Evolutionary conservation across 2,113 vertebrate genomes (phyloP), one percentile per base, ranked within the genome.

Genomic region (Chloebia gouldiae): DNA sequence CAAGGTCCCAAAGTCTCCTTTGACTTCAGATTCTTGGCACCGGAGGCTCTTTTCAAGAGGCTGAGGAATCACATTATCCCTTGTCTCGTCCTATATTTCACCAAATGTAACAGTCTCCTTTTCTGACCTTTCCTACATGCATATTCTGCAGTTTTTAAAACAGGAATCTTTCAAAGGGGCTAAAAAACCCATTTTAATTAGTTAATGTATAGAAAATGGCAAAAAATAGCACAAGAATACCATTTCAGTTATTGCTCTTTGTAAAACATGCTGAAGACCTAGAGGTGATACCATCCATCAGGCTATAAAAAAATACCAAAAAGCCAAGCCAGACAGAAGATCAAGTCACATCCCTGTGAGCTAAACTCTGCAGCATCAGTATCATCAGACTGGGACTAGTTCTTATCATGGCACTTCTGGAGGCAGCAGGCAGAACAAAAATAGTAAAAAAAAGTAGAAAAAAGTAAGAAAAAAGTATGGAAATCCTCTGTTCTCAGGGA

Each of bases 11-110:
- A 51, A 79, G 81, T 66, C 72, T 86, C 84, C 42, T 93, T 87
- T 82, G 84, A 91, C 75, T 96, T 88, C 78, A 37, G 65, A 89
- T 54, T 95, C 79, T 89, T 92, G 78, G 89, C 84, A 95, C 84
- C 25, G 28, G 44, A 75, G 13, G 37, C 45, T 84, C 56, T 56
- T 93, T 93, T 81, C 47, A 88, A 87, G 61, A 60, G 86, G 40
- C 33, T 37, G 44, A 84, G 50, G 81, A 89, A 91, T 64, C 86
- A 75, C 61, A n/a, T 85, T 86, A 89, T 95, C 70, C 83, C 68
- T 91, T 91, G 83, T 90, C 80, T 95, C 49, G n/a, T 85, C 75
- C 81, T 61, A 14, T 75, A n/a, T 86, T 90, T 91, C 75, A 78
- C 56, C 73, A 60, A 86, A 47, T 60, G 60, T 22, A 49, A 85